Conservation (phyloP, 2,888 invertebrate species). For the Clistopyga incitator region DNA sequence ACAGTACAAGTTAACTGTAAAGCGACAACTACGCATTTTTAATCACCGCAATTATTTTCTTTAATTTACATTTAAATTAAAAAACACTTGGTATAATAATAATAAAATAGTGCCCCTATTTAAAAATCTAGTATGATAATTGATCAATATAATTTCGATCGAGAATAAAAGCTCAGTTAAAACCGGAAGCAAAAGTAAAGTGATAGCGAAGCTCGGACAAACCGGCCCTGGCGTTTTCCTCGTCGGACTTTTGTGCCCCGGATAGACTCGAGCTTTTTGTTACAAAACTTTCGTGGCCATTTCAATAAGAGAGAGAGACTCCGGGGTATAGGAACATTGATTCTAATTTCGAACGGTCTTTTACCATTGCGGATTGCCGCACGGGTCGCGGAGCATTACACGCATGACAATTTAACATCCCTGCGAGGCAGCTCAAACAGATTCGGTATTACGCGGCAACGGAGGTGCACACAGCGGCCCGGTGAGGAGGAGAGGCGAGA, state of each 20-base stretch:
- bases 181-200: not conserved
- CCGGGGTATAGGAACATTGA: constrained; percentile 35
- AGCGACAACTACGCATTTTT: too few species aligned
- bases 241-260: not conserved
- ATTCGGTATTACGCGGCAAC: constrained; percentile 81
- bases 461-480: constrained; percentile 74
- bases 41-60: too few species aligned
- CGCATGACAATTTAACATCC: constrained; percentile 83
- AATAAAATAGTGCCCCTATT: too few species aligned
- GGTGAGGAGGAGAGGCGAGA: constrained; percentile 54
- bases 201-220: not conserved
- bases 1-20: too few species aligned
- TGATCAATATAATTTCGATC: too few species aligned
- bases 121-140: too few species aligned
- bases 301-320: not conserved
- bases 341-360: constrained; percentile 59
- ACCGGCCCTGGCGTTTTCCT: not conserved
- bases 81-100: too few species aligned
- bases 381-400: constrained; percentile 68
- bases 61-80: too few species aligned
- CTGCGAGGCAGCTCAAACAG: constrained; percentile 83
- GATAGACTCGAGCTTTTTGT: not conserved
- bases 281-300: not conserved
- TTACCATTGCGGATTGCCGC: constrained; percentile 60
- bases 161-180: too few species aligned